Evolutionary conservation across 2,797 vertebrate species (phyloP).

Genomic region (Rhabdophis nuchalis): DNA sequence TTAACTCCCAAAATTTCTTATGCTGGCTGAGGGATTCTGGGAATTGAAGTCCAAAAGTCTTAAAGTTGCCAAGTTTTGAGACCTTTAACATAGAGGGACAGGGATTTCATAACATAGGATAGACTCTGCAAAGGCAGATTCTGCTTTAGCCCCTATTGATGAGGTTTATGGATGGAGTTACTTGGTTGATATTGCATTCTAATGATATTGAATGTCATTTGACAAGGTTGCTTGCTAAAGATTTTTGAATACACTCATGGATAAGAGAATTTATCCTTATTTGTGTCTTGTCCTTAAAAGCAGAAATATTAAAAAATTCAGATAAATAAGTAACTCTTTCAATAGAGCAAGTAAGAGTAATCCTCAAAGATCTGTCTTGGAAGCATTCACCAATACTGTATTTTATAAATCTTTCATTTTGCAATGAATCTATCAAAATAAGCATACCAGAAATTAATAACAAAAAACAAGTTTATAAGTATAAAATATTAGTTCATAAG

Average conservation of each 20-base stretch:
- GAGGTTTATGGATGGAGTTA: neutral
- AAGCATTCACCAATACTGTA: neutral
- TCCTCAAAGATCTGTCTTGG: neutral
- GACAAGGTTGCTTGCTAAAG: neutral
- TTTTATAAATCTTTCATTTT: neutral
- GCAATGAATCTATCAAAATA: neutral
- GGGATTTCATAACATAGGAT: neutral
- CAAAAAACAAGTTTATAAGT: slow-evolving; percentile 33
- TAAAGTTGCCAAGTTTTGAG: neutral
- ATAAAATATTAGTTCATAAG: slow-evolving; percentile 13
- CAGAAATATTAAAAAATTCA: neutral
- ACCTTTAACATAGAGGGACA: neutral
- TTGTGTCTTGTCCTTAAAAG: neutral
- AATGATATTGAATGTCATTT: neutral
- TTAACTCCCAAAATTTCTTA: too few species aligned
- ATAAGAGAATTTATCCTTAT: neutral
- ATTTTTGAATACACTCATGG: neutral
- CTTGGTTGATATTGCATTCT: neutral
- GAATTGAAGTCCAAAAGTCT: too few species aligned
- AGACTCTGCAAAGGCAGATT: neutral
- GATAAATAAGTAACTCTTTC: neutral
- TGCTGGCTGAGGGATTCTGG: too few species aligned
- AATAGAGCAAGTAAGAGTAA: neutral
- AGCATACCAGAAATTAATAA: neutral
- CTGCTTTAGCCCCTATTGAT: neutral